phyloP scores from a whole-genome alignment of 1,140 invertebrate genomes.

The Steinernema khuongi region DNA sequence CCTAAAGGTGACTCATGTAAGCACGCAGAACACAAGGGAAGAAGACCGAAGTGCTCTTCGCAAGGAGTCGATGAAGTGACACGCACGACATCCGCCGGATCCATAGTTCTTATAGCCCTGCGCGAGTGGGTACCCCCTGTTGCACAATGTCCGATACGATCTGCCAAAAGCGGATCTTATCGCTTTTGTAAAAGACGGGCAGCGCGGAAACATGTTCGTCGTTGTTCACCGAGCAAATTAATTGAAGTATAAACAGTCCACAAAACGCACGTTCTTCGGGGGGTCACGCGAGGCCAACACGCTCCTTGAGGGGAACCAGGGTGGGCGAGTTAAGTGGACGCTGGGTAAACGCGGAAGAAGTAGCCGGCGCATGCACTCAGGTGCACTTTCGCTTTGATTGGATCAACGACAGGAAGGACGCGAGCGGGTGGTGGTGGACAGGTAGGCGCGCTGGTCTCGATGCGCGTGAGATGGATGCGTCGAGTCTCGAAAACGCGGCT shows the following conservation, averaged over 20 bases:
- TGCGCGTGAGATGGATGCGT: background rate
- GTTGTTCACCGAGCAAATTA: slow-evolving; percentile 4
- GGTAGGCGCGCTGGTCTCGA: background rate
- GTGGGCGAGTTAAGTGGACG: too few relatives aligned
- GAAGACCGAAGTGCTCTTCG: background rate
- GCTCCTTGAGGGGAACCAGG: too few relatives aligned
- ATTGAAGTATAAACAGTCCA: background rate
- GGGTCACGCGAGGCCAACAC: too few relatives aligned
- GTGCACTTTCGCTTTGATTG: slow-evolving; percentile 3
- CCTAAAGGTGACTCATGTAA: background rate
- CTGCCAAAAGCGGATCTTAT: slow-evolving; percentile 16
- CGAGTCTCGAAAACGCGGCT: background rate
- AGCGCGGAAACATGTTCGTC: background rate
- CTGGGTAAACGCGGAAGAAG: background rate
- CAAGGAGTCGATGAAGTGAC: background rate
- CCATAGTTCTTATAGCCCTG: background rate
- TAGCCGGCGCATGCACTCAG: background rate
- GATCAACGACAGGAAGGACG: background rate
- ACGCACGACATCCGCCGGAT: background rate
- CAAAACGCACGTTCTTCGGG: too few relatives aligned
- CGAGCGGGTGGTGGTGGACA: background rate
- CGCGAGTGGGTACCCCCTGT: background rate
- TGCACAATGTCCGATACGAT: slow-evolving; percentile 14
- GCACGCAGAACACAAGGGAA: background rate
- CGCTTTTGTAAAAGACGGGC: slow-evolving; percentile 1